Conservation (phyloP, 2,113 vertebrate species). For the Protobothrops flavoviridis region DNA sequence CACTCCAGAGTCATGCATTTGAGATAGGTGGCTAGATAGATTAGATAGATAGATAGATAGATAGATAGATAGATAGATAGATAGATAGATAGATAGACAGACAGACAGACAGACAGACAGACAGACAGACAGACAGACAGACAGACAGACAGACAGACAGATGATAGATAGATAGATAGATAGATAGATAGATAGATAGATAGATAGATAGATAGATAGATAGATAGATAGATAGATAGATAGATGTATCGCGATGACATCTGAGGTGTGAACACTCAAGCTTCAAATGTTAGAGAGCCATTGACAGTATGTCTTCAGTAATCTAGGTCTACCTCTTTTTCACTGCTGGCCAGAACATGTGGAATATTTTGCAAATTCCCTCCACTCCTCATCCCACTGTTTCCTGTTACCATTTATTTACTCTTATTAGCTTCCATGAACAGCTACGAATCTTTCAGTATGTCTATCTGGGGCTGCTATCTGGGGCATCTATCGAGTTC, state of each 20-base stretch:
- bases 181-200: too few species aligned
- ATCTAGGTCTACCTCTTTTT: not conserved
- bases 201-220: too few species aligned
- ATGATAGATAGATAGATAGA: too few species aligned
- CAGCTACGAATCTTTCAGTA: constrained; percentile 56
- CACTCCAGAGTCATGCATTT: not conserved
- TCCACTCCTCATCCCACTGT: not conserved
- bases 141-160: too few species aligned
- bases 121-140: too few species aligned
- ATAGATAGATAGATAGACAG: too few species aligned
- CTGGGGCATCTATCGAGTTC: constrained; percentile 58
- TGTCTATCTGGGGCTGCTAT: constrained; percentile 66
- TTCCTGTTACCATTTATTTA: not conserved
- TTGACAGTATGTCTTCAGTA: not conserved
- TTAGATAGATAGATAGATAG: too few species aligned
- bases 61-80: too few species aligned
- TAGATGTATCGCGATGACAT: not conserved
- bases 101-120: too few species aligned
- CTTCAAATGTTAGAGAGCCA: not conserved
- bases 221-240: too few species aligned
- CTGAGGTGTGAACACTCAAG: not conserved
- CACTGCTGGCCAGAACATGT: not conserved
- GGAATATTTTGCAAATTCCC: not conserved
- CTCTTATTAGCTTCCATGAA: constrained; percentile 53
- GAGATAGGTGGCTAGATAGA: not conserved